Conservation (phyloP, 2,888 invertebrate genomes). For the Cistogaster globosa region DNA sequence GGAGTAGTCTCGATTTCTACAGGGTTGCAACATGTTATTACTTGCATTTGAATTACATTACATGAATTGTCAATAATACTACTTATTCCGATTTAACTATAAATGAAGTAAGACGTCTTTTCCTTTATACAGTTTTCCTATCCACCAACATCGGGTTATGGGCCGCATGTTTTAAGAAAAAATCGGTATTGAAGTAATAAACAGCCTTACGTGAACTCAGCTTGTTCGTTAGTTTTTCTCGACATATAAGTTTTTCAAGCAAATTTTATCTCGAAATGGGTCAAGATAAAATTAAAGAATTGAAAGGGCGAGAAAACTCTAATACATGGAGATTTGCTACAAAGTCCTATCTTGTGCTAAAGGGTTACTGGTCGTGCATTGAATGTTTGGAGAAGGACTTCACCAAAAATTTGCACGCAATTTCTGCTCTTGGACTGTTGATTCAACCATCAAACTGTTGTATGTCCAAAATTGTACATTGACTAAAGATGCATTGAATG, state of each 20-base stretch:
- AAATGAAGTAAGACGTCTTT: neutral
- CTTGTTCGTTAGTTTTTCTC: too few relatives aligned
- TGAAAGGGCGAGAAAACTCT: conserved; percentile 48
- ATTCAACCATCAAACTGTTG: conserved; percentile 19
- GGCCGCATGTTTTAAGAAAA: neutral
- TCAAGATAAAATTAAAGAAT: conserved; percentile 24
- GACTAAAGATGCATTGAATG: too few relatives aligned
- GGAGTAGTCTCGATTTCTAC: too few relatives aligned
- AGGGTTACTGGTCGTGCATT: conserved; percentile 61
- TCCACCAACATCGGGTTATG: neutral
- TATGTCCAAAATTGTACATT: conserved; percentile 25
- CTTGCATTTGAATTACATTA: conserved; percentile 1
- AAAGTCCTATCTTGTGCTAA: conserved; percentile 54
- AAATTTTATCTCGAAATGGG: conserved; percentile 19
- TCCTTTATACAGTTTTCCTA: neutral
- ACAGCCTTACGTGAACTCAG: conserved; percentile 21
- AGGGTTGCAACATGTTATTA: conserved; percentile 4
- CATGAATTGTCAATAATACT: neutral
- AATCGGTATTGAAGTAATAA: conserved; percentile 18
- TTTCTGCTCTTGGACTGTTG: conserved; percentile 51
- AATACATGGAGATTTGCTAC: conserved; percentile 56
- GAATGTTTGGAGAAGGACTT: conserved; percentile 52
- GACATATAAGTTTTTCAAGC: conserved; percentile 5
- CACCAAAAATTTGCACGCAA: conserved; percentile 66
- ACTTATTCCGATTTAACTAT: neutral